Base-by-base conservation (phyloP, 2,888 invertebrate species). In the Sialis lutaria region DNA sequence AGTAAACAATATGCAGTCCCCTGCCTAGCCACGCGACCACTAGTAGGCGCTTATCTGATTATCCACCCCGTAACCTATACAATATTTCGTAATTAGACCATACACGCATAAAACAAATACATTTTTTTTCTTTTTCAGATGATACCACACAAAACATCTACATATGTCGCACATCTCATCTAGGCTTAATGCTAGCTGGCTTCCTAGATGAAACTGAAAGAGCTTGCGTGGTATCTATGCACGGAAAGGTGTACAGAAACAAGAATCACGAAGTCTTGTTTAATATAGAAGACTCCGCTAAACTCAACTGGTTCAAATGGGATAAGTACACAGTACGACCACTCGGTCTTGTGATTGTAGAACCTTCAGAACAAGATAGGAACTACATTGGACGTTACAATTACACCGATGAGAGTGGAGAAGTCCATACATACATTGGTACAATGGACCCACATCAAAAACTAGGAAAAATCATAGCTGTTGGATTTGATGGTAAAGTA, bases 261-360 rank as follows among this genome's bases (percentile, higher is more conserved):
- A 62, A 71, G 35, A 61, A 62, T 46, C 83, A 82, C 61, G 83
- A 87, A 59, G 72, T 87, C 31, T 68, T 88, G 44, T 75, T 84
- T 60, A 88, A 86, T 61, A 74, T 79, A 51, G 86, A 86, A 55
- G 77, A 78, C 53, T 79, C 85, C 49, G 84, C 82, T 1, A 71
- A 82, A 48, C 69, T 88, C 40, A 74, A 73, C 51, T 90, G 90
- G 89, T 72, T 72, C 40, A 64, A 70, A n/a, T 86, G 87, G 81
- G 70, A 73, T 52, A 81, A 79, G 61, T 85, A 77, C 59, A 70
- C 70, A 2, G 61, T 67, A 8, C 72, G 75, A 50, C 81, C 82
- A 0, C 70, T 72, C 49, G 87, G 87, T 6, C 76, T 80, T 8
- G 80, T 87, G 5, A 12, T 31, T 4, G 69, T 74, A 1, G 74